Evolutionary conservation across 2,888 invertebrate species (phyloP), one percentile per base, ranked within the genome.

Genomic region (Lasius platythorax): DNA sequence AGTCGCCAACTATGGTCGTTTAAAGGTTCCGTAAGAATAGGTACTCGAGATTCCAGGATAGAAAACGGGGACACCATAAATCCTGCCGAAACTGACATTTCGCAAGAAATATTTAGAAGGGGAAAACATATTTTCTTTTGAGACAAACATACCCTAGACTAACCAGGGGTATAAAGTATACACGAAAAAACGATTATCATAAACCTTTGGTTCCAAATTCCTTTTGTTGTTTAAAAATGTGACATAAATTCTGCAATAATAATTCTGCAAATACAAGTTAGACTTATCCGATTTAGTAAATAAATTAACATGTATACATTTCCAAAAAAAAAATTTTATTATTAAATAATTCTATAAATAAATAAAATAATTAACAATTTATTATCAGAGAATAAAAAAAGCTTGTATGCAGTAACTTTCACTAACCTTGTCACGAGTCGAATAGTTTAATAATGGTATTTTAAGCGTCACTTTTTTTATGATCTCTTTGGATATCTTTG

Each of bases 391-490:
- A 61, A 74, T 37, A 74, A n/a, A 64, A 23, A 40, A 37, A 30
- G 50, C 56, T 56, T n/a, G 56, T 30, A 78, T 40, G 40, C 28
- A 43, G n/a, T 40, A 43, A 66, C 81, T 88, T 84, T 88, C 87
- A 67, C 64, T 83, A 75, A 74, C 85, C 85, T 70, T 78, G 67
- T 88, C 75, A 58, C n/a, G 64, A 83, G 85, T 85, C 82, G 84
- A 86, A 74, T 83, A 83, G 76, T 86, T 78, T 85, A 86, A 66
- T 75, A 82, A 87, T 87, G 85, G 88, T 73, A 88, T 86, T 89
- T 88, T 82, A 85, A 89, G 85, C 84, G 85, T 89, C 83, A 85
- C 84, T 68, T 82, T 53, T 53, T 50, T 53, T 85, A 82, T 63
- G 46, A 58, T 58, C 68, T 78, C 70, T 63, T 61, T 58, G 50